Percentiles rank a stretch among this genome's conserved stretches.
These are phyloP conservation scores for Drosophila persimilis DNA, from an alignment of 1,140 invertebrate genomes.

Conservation along the genomic window DNA sequence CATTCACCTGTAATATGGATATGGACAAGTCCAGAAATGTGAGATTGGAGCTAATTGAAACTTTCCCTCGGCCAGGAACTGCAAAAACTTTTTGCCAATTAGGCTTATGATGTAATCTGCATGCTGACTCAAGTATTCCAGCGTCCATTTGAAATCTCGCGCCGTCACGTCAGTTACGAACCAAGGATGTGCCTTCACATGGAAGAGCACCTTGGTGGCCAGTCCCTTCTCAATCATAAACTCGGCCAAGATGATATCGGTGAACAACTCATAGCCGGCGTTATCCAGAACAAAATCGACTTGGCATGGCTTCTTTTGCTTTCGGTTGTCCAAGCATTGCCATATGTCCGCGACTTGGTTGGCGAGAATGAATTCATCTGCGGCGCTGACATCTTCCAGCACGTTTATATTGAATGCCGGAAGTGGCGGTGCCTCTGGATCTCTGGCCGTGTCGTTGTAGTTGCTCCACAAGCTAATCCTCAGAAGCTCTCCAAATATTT, in stretches of 20 bases:
- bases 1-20: constrained; percentile 85
- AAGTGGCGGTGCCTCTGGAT: constrained; percentile 78
- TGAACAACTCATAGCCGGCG: constrained; percentile 95
- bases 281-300: constrained; percentile 96
- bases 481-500: constrained; percentile 85
- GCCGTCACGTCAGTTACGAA: constrained; percentile 95
- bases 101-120: constrained; percentile 74
- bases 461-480: constrained; percentile 89
- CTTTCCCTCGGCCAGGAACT: constrained; percentile 84
- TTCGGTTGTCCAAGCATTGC: constrained; percentile 63
- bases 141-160: constrained; percentile 90
- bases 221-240: constrained; percentile 88
- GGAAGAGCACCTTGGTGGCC: constrained; percentile 89
- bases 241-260: constrained; percentile 94
- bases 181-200: constrained; percentile 97
- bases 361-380: constrained; percentile 87
- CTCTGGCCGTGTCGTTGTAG: constrained; percentile 93
- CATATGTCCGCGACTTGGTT: constrained; percentile 87
- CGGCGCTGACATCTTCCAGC: constrained; percentile 86
- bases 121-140: constrained; percentile 83
- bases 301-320: constrained; percentile 37
- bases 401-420: constrained; percentile 83
- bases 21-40: constrained; percentile 94
- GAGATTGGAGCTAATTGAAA: constrained; percentile 85
- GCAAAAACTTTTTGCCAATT: constrained; percentile 85